Evolutionary conservation across 1,140 invertebrate species (phyloP), one percentile per base, ranked within the genome.

Genomic region (Drosophila teissieri): DNA sequence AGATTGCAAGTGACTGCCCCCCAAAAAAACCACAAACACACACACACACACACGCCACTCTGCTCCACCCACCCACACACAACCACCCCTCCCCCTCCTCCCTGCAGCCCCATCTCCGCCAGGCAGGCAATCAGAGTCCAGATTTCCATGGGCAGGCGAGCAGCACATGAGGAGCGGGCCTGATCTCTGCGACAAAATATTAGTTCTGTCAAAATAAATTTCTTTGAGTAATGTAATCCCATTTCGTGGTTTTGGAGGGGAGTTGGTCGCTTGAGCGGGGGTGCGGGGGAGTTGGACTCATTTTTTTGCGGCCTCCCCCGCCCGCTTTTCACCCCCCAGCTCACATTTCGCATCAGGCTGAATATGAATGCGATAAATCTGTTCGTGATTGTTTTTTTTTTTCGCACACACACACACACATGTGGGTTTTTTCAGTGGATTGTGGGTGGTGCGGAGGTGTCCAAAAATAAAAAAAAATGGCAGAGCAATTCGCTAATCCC

Each of bases 201-300:
- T 91, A 91, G 89, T 91, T 91, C 89, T 91, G 89, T 91, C 89
- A 91, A 91, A 91, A 91, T 91, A 91, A 82, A 91, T 91, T 91
- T 91, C 78, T 77, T 82, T 91, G 89, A 91, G 84, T 91, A 91
- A 91, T 91, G 89, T 91, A 84, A 90, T 81, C 89, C 84, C 89
- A 90, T 90, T 90, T 90, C 85, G 82, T 57, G 88, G 82, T 82
- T 49, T 48, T 54, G 64, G n/a, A 36, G 69, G 46, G 64, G 22
- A 53, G 54, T 31, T 31, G 31, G 1, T 7, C 7, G 31, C 8
- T 12, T 40, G 69, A 24, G 24, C 24, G 24, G 24, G 24, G 22
- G 0, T 24, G 14, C 19, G 27, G 31, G 49, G 62, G 65, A 58
- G 55, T 31, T 52, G 49, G 56, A 46, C 46, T 69, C 67, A 70